Evolutionary conservation across 2,888 invertebrate species (phyloP).

Genomic region (Glyphotaelius pellucidus): DNA sequence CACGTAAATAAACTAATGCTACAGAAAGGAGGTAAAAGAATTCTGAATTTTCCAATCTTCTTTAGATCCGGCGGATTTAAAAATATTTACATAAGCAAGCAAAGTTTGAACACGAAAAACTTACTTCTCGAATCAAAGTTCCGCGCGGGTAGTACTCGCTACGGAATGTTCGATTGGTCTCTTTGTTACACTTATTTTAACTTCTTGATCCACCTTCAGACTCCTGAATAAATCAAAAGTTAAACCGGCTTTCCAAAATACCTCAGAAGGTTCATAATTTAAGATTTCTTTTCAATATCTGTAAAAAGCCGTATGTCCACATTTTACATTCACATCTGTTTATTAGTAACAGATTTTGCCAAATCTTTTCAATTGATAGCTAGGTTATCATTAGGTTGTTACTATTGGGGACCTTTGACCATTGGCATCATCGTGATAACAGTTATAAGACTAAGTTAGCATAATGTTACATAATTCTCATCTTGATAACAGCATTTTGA

Average conservation of each 20-base stretch:
- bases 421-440: background rate
- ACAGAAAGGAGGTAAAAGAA: background rate
- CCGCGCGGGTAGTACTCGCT: background rate
- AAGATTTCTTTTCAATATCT: background rate
- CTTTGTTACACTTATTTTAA: background rate
- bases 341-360: too few relatives aligned
- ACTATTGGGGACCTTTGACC: background rate
- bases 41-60: background rate
- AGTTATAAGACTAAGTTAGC: background rate
- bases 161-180: background rate
- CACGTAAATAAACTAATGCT: background rate
- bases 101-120: background rate
- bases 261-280: background rate
- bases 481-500: background rate
- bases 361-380: too few relatives aligned
- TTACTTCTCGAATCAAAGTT: background rate
- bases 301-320: background rate
- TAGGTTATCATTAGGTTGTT: too few relatives aligned
- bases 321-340: background rate
- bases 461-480: background rate
- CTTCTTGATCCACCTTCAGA: background rate
- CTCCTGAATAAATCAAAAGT: background rate
- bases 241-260: background rate
- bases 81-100: background rate
- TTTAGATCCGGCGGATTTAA: background rate